Evolutionary conservation across 2,888 invertebrate species (phyloP).

Genomic region (Ptilodon capucinus): DNA sequence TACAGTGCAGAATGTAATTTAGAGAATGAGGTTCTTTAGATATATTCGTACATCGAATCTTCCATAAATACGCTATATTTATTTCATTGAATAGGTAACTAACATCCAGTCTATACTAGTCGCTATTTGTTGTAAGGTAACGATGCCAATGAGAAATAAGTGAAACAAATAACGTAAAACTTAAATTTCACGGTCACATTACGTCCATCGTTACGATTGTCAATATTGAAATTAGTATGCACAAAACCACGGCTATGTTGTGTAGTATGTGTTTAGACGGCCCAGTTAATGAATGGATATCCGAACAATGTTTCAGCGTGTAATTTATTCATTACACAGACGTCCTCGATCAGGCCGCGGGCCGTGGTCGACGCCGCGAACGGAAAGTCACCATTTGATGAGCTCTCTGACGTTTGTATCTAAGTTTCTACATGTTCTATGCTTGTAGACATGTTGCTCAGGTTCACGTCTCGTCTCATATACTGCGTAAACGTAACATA

Average conservation of each 20-base stretch:
- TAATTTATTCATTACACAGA: constrained; percentile 81
- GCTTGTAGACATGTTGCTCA: constrained; percentile 30
- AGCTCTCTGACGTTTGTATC: constrained; percentile 49
- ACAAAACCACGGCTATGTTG: constrained; percentile 49
- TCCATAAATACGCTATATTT: too few species aligned
- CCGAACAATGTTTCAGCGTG: constrained; percentile 81
- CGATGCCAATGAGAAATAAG: constrained; percentile 25
- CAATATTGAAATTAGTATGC: constrained; percentile 68
- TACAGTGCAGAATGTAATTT: too few species aligned
- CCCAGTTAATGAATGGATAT: constrained; percentile 72
- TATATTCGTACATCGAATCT: too few species aligned
- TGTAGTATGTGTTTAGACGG: constrained; percentile 51
- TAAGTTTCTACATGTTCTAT: constrained; percentile 8
- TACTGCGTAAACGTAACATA: background rate
- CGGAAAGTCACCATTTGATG: constrained; percentile 75
- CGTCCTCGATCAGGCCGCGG: constrained; percentile 76
- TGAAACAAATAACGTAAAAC: constrained; percentile 50
- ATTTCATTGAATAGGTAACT: too few species aligned
- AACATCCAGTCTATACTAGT: background rate
- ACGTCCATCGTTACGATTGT: constrained; percentile 59
- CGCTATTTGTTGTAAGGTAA: background rate
- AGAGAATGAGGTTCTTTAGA: too few species aligned
- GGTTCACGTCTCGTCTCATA: constrained; percentile 24
- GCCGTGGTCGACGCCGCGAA: constrained; percentile 37
- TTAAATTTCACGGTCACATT: constrained; percentile 53